phyloP scores from a whole-genome alignment of 53 echinoderm and acorn worm genomes.

The Glandiceps talaboti region DNA sequence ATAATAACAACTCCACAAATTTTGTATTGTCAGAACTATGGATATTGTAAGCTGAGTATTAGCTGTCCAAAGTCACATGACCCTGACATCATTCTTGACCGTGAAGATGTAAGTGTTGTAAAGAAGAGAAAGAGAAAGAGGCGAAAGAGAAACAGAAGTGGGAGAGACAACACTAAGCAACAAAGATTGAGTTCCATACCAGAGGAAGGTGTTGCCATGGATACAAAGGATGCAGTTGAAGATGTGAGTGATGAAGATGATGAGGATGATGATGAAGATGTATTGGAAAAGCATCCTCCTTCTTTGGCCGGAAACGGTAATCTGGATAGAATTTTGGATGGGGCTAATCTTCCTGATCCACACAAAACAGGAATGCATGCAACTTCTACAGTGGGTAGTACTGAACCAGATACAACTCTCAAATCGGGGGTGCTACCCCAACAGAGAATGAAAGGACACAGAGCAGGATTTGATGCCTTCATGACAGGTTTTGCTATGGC shows the following conservation, averaged over 20 bases:
- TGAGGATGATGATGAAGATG: not conserved
- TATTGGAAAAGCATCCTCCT: not conserved
- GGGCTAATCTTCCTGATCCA: not conserved
- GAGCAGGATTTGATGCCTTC: constrained; percentile 96
- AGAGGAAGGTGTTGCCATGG: constrained; percentile 2
- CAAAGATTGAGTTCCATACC: not conserved
- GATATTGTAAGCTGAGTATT: constrained; percentile 48
- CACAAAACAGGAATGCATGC: not conserved
- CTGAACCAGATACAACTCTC: no score
- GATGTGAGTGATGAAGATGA: constrained; percentile 12
- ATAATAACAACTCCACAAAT: no score
- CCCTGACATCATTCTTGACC: constrained; percentile 69
- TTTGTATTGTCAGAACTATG: constrained; percentile 60
- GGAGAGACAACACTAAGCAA: constrained; percentile 1
- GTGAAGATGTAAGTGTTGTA: constrained; percentile 21
- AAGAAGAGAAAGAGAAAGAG: constrained; percentile 56
- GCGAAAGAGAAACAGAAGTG: constrained; percentile 38
- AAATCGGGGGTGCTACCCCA: not conserved
- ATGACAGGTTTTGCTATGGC: constrained; percentile 93
- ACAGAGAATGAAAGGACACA: constrained; percentile 37
- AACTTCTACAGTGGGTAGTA: not conserved
- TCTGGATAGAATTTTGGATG: not conserved
- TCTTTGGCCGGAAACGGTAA: not conserved
- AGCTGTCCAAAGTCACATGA: constrained; percentile 69
- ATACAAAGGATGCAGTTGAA: constrained; percentile 10